phyloP scores from a whole-genome alignment of 2,113 vertebrate genomes.

The Coryphaenoides rupestris region DNA sequence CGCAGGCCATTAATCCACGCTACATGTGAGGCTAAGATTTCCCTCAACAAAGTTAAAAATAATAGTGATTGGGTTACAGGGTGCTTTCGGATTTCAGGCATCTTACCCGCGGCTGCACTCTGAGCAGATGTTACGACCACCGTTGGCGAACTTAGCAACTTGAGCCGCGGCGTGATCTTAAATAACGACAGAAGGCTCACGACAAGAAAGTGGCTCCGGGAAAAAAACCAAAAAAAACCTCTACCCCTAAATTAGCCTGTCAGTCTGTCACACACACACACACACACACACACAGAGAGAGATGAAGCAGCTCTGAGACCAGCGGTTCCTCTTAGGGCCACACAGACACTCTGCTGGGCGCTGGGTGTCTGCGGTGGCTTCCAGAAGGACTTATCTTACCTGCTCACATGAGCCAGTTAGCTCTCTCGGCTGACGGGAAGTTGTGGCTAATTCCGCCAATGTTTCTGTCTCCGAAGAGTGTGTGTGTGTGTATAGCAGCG shows the following conservation, averaged over 20 bases:
- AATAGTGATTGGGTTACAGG: conserved; percentile 57
- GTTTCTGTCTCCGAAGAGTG: too few relatives aligned
- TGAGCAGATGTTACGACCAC: conserved; percentile 24
- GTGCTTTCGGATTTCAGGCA: conserved; percentile 49
- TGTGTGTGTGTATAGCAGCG: too few relatives aligned
- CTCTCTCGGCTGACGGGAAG: too few relatives aligned
- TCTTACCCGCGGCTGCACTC: conserved; percentile 46
- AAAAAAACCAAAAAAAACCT: conserved; percentile 22
- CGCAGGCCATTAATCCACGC: conserved; percentile 27
- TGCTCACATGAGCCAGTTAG: too few relatives aligned
- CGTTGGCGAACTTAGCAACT: conserved; percentile 36
- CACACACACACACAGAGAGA: too few relatives aligned
- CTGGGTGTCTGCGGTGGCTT: too few relatives aligned
- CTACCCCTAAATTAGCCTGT: conserved; percentile 40
- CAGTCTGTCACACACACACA: too few relatives aligned
- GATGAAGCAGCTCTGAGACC: conserved; percentile 15
- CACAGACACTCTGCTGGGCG: too few relatives aligned
- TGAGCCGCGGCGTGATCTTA: conserved; percentile 44
- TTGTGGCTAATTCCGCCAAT: too few relatives aligned
- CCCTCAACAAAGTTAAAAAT: conserved; percentile 54
- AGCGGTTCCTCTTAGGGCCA: too few relatives aligned
- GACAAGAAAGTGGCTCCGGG: conserved; percentile 23
- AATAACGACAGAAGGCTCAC: conserved; percentile 42
- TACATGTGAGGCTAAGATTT: conserved; percentile 39
- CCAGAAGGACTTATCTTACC: too few relatives aligned